Percentiles rank a stretch among this genome's conserved stretches.
Conservation (phyloP, 2,888 invertebrate species). For the Drosophila nigricruria region DNA sequence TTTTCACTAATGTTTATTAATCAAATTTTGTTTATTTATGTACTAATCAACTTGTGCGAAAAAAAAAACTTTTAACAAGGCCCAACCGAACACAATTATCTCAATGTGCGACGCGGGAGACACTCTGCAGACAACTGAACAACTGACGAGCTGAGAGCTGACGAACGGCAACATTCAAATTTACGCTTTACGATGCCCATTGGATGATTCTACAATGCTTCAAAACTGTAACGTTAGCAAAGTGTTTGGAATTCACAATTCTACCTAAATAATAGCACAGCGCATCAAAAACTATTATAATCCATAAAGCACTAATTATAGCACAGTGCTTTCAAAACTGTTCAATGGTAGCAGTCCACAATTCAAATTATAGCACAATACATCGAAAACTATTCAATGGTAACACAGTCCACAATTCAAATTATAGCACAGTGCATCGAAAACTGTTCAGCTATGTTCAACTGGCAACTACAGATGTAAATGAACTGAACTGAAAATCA, state of each 20-base stretch:
- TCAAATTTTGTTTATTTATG: conserved; percentile 26
- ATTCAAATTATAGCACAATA: neutral
- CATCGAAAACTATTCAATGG: neutral
- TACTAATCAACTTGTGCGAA: conserved; percentile 16
- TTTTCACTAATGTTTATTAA: conserved; percentile 32
- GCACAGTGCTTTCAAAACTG: conserved; percentile 5
- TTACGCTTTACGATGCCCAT: neutral
- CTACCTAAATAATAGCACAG: conserved; percentile 2
- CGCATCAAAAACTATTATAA: conserved; percentile 5
- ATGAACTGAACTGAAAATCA: too few species aligned
- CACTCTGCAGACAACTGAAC: conserved; percentile 39
- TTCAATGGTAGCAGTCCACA: neutral
- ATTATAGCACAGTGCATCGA: neutral
- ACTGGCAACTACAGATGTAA: too few species aligned
- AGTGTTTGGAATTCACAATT: too few species aligned
- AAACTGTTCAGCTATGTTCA: conserved; percentile 9
- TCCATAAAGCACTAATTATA: neutral
- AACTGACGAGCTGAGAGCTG: conserved; percentile 1
- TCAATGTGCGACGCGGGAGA: conserved; percentile 43
- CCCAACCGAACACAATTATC: conserved; percentile 7
- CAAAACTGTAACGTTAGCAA: conserved; percentile 25
- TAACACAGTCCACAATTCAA: neutral
- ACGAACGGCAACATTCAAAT: conserved; percentile 9
- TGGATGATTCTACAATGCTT: neutral
- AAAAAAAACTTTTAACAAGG: neutral